These are phyloP conservation scores for Campaea margaritaria DNA, from an alignment of 2,888 invertebrate species.

Conservation along the genomic window DNA sequence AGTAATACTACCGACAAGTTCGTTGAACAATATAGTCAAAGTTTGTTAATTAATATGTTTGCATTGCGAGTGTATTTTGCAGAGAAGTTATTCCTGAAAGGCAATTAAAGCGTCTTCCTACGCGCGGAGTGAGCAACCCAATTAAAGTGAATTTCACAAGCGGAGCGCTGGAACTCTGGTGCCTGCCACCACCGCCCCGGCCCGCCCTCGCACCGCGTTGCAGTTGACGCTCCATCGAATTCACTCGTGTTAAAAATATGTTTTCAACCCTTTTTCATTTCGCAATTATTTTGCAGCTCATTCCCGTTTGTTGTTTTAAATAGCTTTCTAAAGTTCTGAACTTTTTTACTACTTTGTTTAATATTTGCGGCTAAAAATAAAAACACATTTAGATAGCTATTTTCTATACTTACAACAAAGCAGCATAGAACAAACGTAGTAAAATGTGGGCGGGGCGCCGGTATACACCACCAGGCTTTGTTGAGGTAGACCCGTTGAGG, in stretches of 20 bases:
- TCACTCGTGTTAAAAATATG: background rate
- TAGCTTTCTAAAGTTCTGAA: background rate
- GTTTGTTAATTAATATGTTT: slow-evolving; percentile 50
- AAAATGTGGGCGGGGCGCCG: no score
- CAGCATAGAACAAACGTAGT: no score
- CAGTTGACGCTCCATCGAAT: background rate
- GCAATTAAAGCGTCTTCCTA: slow-evolving; percentile 54
- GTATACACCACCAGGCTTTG: no score
- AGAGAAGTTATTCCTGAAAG: slow-evolving; percentile 45
- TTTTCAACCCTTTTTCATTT: slow-evolving; percentile 3
- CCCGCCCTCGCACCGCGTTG: background rate
- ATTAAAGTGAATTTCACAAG: slow-evolving; percentile 52
- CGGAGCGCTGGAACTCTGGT: slow-evolving; percentile 7
- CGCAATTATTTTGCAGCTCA: background rate
- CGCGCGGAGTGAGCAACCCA: slow-evolving; percentile 48
- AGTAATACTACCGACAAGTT: slow-evolving; percentile 16
- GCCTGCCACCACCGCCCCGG: slow-evolving; percentile 9
- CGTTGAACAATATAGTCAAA: slow-evolving; percentile 17
- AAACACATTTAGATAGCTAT: background rate
- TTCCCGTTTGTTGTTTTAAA: background rate
- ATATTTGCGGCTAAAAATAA: background rate
- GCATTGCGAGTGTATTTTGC: slow-evolving; percentile 44
- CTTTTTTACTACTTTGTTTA: background rate
- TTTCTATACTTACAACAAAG: no score
- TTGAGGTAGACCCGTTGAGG: no score